A percentile compares a stretch with the other conserved stretches of the same genome.
Evolutionary conservation across 2,113 vertebrate species (phyloP).

Genomic region (Clarias magur): DNA sequence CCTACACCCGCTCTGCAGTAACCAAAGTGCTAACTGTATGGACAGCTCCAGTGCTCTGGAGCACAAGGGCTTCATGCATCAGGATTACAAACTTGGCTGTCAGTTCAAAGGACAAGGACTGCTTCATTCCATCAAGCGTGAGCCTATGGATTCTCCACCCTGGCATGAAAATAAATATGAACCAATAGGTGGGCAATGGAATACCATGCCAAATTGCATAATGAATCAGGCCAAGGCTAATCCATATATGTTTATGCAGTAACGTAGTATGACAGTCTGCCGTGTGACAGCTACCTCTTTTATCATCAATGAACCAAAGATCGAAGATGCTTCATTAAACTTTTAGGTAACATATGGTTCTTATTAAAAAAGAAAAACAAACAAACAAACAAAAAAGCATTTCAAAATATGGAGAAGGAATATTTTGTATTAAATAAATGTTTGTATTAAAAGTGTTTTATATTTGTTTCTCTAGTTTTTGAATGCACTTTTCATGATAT

Average conservation of each 20-base stretch:
- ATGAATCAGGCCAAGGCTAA: constrained; percentile 71
- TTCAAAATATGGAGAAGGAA: constrained; percentile 56
- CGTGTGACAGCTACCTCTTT: not conserved
- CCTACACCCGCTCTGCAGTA: constrained; percentile 68
- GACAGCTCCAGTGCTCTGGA: constrained; percentile 68
- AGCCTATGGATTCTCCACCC: constrained; percentile 83
- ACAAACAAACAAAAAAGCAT: not conserved
- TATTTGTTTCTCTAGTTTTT: not conserved
- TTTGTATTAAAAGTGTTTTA: constrained; percentile 54
- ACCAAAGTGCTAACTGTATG: constrained; percentile 69
- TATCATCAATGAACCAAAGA: constrained; percentile 11
- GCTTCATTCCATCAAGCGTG: constrained; percentile 84
- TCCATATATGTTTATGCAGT: constrained; percentile 74
- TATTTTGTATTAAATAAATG: constrained; percentile 55
- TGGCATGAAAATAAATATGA: constrained; percentile 72
- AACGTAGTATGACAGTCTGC: not conserved
- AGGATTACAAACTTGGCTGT: constrained; percentile 71
- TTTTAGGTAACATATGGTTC: not conserved
- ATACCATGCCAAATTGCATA: constrained; percentile 66
- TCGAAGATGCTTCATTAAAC: not conserved
- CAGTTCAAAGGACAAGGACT: constrained; percentile 79
- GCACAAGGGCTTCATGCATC: constrained; percentile 72
- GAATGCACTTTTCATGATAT: constrained; percentile 34
- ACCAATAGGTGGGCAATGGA: constrained; percentile 69
- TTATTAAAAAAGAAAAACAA: not conserved